A percentile compares a stretch with the other conserved stretches of the same genome.
These are phyloP conservation scores for Tinea trinotella DNA, from an alignment of 2,888 invertebrate species.

Conservation along the genomic window DNA sequence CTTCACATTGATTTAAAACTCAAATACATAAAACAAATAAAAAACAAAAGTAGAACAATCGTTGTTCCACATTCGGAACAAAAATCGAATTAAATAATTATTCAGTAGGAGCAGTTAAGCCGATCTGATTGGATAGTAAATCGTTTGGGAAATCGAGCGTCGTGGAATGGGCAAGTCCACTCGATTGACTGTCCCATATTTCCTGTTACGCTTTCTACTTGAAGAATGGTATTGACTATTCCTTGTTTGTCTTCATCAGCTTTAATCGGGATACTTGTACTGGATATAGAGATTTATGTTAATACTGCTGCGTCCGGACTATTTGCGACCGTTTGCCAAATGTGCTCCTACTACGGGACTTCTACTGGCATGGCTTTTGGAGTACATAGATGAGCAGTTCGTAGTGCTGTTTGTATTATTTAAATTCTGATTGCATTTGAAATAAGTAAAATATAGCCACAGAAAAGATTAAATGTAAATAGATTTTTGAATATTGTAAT, in stretches of 20 bases:
- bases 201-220: neutral
- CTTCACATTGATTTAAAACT: too few species aligned
- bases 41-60: neutral
- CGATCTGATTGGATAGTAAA: conserved; percentile 6
- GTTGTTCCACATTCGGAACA: neutral
- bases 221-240: conserved; percentile 1
- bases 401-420: neutral
- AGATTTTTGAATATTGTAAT: too few species aligned
- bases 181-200: neutral
- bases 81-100: conserved; percentile 4
- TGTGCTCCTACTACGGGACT: too few species aligned
- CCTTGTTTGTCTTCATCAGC: conserved; percentile 1
- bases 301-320: neutral
- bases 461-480: too few species aligned
- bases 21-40: too few species aligned
- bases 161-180: neutral
- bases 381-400: neutral
- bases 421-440: neutral
- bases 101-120: neutral
- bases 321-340: neutral
- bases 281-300: neutral
- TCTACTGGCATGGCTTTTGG: neutral
- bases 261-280: neutral
- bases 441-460: too few species aligned
- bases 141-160: conserved; percentile 9